Evolutionary conservation across 1,140 invertebrate species (phyloP).

Genomic region (Portunus trituberculatus): DNA sequence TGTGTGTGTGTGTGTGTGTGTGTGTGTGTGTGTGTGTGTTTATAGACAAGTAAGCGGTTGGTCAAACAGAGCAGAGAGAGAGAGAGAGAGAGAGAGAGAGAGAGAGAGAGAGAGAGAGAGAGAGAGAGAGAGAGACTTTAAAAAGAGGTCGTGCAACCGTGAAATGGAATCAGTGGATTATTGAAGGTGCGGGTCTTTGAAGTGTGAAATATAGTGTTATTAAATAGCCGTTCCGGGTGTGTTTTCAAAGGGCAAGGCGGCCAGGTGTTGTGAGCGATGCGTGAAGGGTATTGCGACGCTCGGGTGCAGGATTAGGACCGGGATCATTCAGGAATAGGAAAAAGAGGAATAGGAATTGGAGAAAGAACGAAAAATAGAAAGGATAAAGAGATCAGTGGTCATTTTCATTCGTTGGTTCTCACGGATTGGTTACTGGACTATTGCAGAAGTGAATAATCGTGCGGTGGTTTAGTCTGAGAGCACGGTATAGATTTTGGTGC

Average conservation of each 20-base stretch:
- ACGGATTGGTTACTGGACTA: not conserved
- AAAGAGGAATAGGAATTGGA: too few species aligned
- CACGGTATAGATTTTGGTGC: too few species aligned
- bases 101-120: slow-evolving; percentile 20
- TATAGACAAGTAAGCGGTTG: too few species aligned
- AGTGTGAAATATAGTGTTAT: slow-evolving; percentile 14
- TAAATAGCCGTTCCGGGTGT: not conserved
- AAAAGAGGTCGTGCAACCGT: not conserved
- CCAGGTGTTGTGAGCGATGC: not conserved
- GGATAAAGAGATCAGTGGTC: not conserved
- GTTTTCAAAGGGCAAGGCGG: not conserved
- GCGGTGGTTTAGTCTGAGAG: too few species aligned
- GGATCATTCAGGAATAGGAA: not conserved
- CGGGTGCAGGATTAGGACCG: not conserved
- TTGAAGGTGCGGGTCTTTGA: not conserved
- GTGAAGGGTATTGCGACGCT: not conserved
- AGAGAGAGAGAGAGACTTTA: not conserved
- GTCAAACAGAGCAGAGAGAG: too few species aligned
- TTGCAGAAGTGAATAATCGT: not conserved
- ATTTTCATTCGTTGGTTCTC: not conserved
- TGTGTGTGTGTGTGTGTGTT: too few species aligned
- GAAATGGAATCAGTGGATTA: slow-evolving; percentile 22
- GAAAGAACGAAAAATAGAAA: not conserved
- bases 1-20: too few species aligned
- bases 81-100: slow-evolving; percentile 20